These are phyloP conservation scores for Falco cherrug DNA, from an alignment of 2,797 vertebrate genomes.

Conservation along the genomic window DNA sequence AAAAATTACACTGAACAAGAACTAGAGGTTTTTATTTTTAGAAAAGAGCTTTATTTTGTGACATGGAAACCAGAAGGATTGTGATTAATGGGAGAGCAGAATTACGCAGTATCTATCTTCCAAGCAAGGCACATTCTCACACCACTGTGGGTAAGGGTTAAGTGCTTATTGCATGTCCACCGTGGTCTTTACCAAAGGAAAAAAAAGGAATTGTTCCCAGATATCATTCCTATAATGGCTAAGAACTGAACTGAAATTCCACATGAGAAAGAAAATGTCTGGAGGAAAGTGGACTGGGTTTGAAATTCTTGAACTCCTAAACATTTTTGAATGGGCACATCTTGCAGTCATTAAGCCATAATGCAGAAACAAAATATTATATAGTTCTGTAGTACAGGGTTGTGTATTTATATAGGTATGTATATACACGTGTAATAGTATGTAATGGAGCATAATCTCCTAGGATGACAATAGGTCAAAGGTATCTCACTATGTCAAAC, in stretches of 20 bases:
- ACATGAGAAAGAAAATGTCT: not conserved
- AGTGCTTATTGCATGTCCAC: not conserved
- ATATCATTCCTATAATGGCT: slow-evolving; percentile 5
- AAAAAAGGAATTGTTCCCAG: slow-evolving; percentile 29
- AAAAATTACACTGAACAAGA: not conserved
- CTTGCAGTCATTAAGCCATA: not conserved
- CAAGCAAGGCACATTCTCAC: slow-evolving; percentile 13
- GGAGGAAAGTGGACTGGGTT: not conserved
- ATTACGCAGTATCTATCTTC: not conserved
- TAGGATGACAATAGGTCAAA: not conserved
- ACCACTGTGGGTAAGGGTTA: slow-evolving; percentile 5
- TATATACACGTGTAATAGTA: not conserved
- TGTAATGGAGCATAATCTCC: not conserved
- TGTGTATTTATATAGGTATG: not conserved
- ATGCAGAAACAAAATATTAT: not conserved
- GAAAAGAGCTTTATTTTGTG: not conserved
- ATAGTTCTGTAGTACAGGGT: not conserved
- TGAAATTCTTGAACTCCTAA: not conserved
- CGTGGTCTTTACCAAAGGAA: slow-evolving; percentile 40
- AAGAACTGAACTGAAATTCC: slow-evolving; percentile 6
- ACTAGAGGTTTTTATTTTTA: not conserved
- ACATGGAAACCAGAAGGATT: not conserved
- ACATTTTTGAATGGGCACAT: not conserved
- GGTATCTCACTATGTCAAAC: not conserved
- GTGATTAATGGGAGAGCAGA: not conserved